These are phyloP conservation scores for Diprion similis DNA, from an alignment of 1,140 invertebrate species.

Conservation along the genomic window DNA sequence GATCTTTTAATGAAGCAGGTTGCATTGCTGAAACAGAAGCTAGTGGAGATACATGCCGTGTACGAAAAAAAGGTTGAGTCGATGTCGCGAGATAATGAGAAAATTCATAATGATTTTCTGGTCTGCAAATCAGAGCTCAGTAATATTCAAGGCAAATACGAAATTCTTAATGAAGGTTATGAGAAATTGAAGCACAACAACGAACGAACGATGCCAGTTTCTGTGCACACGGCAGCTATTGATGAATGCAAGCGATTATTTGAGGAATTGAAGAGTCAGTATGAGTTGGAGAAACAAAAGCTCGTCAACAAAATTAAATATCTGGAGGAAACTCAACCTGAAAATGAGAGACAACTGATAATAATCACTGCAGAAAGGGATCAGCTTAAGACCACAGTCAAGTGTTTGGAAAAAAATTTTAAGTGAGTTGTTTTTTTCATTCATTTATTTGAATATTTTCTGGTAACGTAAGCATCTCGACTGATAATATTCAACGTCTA, in stretches of 20 bases:
- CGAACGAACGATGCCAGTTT: constrained; percentile 62
- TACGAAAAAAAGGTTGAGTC: constrained; percentile 69
- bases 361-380: constrained; percentile 56
- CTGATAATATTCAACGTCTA: constrained; percentile 8
- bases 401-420: constrained; percentile 57
- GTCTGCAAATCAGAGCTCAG: constrained; percentile 64
- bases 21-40: constrained; percentile 64
- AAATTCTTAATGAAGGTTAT: constrained; percentile 58
- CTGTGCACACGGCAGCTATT: constrained; percentile 64
- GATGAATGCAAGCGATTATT: constrained; percentile 70
- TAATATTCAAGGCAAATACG: constrained; percentile 64
- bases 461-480: not conserved
- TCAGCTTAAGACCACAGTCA: constrained; percentile 56
- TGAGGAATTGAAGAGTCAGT: constrained; percentile 69
- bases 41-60: constrained; percentile 65
- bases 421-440: constrained; percentile 51
- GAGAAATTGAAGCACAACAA: constrained; percentile 63
- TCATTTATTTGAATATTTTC: constrained; percentile 6
- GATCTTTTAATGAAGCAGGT: constrained; percentile 62
- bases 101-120: constrained; percentile 64
- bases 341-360: constrained; percentile 56
- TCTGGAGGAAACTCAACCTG: constrained; percentile 52
- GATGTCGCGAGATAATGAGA: constrained; percentile 66
- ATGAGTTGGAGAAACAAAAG: constrained; percentile 65
- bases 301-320: constrained; percentile 51